Evolutionary conservation across 1,140 invertebrate species (phyloP).

Genomic region (Lasioglossum baleicum): DNA sequence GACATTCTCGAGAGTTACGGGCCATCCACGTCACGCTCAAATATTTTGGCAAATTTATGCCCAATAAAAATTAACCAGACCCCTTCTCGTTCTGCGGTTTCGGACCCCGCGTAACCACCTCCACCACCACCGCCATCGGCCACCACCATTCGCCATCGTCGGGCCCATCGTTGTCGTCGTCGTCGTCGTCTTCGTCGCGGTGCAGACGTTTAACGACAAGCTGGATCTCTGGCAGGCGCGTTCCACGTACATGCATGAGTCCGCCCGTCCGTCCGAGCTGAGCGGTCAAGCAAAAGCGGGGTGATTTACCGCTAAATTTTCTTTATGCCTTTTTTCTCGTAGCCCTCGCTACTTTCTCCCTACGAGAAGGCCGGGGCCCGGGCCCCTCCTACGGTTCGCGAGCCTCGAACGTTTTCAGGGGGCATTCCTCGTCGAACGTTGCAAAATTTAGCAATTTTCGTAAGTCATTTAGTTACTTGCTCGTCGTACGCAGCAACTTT

Average conservation of each 20-base stretch:
- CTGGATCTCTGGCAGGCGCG: conserved; percentile 59
- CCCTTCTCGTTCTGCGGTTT: conserved; percentile 64
- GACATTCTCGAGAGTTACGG: conserved; percentile 68
- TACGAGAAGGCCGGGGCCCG: no score
- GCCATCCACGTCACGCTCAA: conserved; percentile 73
- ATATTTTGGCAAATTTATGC: conserved; percentile 79
- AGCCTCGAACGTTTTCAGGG: no score
- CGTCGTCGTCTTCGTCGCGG: conserved; percentile 5
- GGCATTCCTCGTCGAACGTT: no score
- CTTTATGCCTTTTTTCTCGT: conserved; percentile 49
- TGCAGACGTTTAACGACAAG: conserved; percentile 72
- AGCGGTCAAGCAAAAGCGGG: conserved; percentile 58
- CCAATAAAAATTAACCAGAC: conserved; percentile 78
- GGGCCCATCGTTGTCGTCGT: conserved; percentile 30
- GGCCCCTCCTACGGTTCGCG: no score
- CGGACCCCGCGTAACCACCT: conserved; percentile 46
- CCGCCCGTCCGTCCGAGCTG: conserved; percentile 34
- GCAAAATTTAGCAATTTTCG: no score
- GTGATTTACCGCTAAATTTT: conserved; percentile 73
- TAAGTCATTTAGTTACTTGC: no score
- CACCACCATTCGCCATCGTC: background rate
- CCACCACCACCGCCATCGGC: conserved; percentile 36
- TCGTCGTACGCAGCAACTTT: no score
- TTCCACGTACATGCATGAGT: conserved; percentile 30
- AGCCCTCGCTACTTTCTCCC: background rate